Percentiles rank a stretch among this genome's conserved stretches.
Evolutionary conservation across 2,113 vertebrate genomes (phyloP).

Genomic region (Microcebus lehilahytsara): DNA sequence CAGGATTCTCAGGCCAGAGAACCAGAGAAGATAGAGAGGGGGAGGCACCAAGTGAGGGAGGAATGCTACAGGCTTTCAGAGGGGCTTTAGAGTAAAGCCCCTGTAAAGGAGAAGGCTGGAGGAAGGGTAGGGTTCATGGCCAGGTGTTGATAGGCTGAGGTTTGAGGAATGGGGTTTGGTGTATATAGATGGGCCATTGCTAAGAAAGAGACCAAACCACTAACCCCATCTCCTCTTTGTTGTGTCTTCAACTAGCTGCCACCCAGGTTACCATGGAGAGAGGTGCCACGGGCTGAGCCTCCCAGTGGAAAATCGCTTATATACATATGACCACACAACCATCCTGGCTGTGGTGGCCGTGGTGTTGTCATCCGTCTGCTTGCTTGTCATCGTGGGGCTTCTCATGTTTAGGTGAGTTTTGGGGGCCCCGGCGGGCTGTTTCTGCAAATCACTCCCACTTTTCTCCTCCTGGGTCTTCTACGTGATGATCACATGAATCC

Average conservation of each 20-base stretch:
- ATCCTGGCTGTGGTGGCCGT: constrained; percentile 94
- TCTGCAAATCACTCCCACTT: background rate
- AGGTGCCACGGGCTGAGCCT: constrained; percentile 91
- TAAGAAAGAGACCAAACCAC: background rate
- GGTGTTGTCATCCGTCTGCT: constrained; percentile 94
- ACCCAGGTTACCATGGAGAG: constrained; percentile 90
- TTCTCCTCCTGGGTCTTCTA: background rate
- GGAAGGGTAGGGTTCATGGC: background rate
- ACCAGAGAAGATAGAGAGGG: background rate
- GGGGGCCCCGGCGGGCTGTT: background rate
- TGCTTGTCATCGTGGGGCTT: constrained; percentile 92
- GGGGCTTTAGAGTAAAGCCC: background rate
- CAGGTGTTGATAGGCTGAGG: background rate
- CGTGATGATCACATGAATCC: background rate
- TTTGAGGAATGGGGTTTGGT: background rate
- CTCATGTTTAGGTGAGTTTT: constrained; percentile 92
- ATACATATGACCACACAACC: constrained; percentile 91
- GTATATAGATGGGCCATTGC: background rate
- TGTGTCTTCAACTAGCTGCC: constrained; percentile 83
- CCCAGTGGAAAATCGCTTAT: constrained; percentile 86
- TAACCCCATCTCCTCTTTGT: constrained; percentile 8
- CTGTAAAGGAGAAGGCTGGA: background rate
- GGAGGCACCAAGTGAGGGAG: background rate
- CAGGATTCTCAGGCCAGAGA: constrained; percentile 26
- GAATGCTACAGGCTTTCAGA: background rate